Evolutionary conservation across 2,888 invertebrate genomes (phyloP).

Genomic region (Lymantria dispar): DNA sequence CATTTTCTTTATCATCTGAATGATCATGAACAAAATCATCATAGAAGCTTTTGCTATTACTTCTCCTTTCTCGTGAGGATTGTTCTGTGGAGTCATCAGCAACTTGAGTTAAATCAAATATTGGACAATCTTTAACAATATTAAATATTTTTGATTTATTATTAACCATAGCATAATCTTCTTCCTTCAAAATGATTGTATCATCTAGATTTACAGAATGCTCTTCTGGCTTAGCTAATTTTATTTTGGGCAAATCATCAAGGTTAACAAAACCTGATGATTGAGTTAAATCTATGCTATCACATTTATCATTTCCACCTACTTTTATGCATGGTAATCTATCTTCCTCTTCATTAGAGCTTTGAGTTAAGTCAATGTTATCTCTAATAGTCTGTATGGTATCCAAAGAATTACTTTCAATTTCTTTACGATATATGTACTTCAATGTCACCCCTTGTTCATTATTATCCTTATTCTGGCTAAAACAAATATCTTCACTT

Average conservation of each 20-base stretch:
- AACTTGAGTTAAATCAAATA: slow-evolving; percentile 35
- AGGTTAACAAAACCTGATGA: slow-evolving; percentile 43
- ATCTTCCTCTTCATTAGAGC: slow-evolving; percentile 24
- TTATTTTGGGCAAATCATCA: slow-evolving; percentile 50
- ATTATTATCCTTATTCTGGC: too few relatives aligned
- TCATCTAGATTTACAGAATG: slow-evolving; percentile 35
- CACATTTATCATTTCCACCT: slow-evolving; percentile 10
- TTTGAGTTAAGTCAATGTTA: slow-evolving; percentile 48
- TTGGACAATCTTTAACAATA: slow-evolving; percentile 3
- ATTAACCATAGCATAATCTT: slow-evolving; percentile 27
- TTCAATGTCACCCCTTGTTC: background rate
- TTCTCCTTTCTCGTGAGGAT: background rate
- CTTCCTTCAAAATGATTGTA: slow-evolving; percentile 41
- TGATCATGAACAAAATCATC: slow-evolving; percentile 50
- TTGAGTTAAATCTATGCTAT: slow-evolving; percentile 54
- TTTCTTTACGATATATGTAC: background rate
- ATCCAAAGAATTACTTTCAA: background rate
- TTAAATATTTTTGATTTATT: slow-evolving; percentile 4
- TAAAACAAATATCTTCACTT: too few relatives aligned
- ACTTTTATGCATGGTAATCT: slow-evolving; percentile 1
- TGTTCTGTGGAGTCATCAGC: slow-evolving; percentile 7
- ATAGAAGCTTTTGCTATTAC: slow-evolving; percentile 37
- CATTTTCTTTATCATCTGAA: slow-evolving; percentile 36
- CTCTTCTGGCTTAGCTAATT: slow-evolving; percentile 34
- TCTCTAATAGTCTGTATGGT: background rate